Conservation (phyloP, 2,888 invertebrate species). For the Steinernema hermaphroditum region DNA sequence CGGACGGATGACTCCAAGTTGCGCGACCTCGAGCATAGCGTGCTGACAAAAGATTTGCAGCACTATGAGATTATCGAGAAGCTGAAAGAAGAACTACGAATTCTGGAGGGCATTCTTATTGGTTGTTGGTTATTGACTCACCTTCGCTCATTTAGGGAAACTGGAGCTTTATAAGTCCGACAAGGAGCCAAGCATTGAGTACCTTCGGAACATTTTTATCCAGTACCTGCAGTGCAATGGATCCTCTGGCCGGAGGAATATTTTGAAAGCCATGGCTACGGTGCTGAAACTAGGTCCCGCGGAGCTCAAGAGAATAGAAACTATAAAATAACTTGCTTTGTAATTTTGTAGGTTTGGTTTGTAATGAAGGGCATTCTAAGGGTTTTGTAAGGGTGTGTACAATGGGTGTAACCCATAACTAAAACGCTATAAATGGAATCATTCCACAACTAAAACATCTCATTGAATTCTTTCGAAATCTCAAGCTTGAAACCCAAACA, state of each 20-base stretch:
- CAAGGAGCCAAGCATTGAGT: conserved; percentile 81
- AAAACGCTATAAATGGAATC: no score
- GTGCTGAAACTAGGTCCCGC: conserved; percentile 79
- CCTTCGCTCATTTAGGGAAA: conserved; percentile 43
- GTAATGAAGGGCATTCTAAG: not conserved
- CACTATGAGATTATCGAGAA: conserved; percentile 72
- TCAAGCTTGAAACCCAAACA: no score
- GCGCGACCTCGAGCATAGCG: conserved; percentile 70
- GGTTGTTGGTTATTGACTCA: not conserved
- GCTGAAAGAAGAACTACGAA: conserved; percentile 70
- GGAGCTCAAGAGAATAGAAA: conserved; percentile 72
- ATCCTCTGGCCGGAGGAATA: conserved; percentile 76
- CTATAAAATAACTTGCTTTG: conserved; percentile 22
- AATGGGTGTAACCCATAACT: no score
- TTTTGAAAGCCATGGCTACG: conserved; percentile 84
- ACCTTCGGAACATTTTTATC: conserved; percentile 85
- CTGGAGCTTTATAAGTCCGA: conserved; percentile 72
- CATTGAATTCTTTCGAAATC: no score
- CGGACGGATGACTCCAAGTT: conserved; percentile 71
- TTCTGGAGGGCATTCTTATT: conserved; percentile 67
- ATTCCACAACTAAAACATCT: no score
- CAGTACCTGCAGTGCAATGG: conserved; percentile 79
- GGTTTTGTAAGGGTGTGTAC: no score
- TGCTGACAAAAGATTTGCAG: conserved; percentile 65
- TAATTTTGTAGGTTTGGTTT: not conserved